A percentile compares a stretch with the other conserved stretches of the same genome.
Evolutionary conservation across 2,797 vertebrate genomes (phyloP).

Genomic region (Eulemur coronatus): DNA sequence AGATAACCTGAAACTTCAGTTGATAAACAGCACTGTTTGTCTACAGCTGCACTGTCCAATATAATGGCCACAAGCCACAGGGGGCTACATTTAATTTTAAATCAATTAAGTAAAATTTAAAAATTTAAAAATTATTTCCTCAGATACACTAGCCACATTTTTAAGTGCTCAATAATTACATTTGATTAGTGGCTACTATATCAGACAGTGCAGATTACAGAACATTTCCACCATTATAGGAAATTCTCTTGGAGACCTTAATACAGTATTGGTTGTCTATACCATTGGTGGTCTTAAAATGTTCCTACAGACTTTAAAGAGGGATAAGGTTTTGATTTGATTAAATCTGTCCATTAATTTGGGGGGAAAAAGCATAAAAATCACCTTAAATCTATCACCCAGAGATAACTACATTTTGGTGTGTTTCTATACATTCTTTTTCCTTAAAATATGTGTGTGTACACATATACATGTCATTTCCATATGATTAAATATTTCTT

Average conservation of each 20-base stretch:
- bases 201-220: fast-evolving
- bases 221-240: background rate
- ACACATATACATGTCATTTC: background rate
- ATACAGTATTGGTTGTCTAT: background rate
- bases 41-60: background rate
- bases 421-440: background rate
- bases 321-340: background rate
- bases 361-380: background rate
- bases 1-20: background rate
- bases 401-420: background rate
- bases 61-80: background rate
- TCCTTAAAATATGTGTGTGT: background rate
- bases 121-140: background rate
- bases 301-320: background rate
- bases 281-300: background rate
- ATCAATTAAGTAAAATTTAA: background rate
- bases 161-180: background rate
- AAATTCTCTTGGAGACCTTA: background rate
- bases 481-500: constrained; percentile 11
- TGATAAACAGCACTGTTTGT: background rate
- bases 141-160: background rate
- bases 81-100: background rate
- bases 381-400: background rate
- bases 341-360: background rate
- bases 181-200: background rate